A percentile compares a stretch with the other conserved stretches of the same genome.
Conservation (phyloP, 2,888 invertebrate species). For the Serrognathus titanus region DNA sequence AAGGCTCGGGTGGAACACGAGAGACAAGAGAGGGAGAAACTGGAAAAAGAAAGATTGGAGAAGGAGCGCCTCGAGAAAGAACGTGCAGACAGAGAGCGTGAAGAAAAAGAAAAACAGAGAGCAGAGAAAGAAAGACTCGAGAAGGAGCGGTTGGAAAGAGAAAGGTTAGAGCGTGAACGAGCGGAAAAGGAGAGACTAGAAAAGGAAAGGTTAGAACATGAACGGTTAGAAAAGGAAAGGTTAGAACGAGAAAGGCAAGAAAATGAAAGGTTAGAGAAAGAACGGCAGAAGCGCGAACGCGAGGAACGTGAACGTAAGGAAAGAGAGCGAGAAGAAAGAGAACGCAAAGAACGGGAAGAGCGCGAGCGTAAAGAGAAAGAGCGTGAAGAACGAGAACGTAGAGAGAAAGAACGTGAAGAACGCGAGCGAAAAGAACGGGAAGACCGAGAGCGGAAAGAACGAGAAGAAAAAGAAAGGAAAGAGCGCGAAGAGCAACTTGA, state of each 20-base stretch:
- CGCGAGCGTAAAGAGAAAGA: conserved; percentile 23
- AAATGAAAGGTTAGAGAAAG: conserved; percentile 45
- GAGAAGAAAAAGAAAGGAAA: conserved; percentile 33
- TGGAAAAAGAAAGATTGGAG: conserved; percentile 34
- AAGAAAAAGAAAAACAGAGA: conserved; percentile 50
- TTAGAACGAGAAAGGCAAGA: conserved; percentile 48
- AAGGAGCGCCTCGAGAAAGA: conserved; percentile 38
- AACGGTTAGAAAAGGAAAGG: conserved; percentile 41
- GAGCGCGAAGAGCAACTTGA: conserved; percentile 32
- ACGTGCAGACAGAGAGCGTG: conserved; percentile 41
- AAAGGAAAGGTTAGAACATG: conserved; percentile 38
- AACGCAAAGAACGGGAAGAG: conserved; percentile 20
- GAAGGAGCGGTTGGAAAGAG: conserved; percentile 40
- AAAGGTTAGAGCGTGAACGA: conserved; percentile 42
- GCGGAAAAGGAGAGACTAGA: conserved; percentile 49
- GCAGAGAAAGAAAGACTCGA: conserved; percentile 39
- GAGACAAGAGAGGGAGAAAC: conserved; percentile 36
- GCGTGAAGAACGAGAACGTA: conserved; percentile 29
- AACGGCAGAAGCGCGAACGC: conserved; percentile 38
- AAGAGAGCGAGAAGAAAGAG: conserved; percentile 41
- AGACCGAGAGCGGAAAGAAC: conserved; percentile 38
- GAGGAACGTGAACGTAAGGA: conserved; percentile 42
- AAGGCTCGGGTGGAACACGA: conserved; percentile 32
- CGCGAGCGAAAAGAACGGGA: conserved; percentile 8
- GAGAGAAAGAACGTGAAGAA: conserved; percentile 14